phyloP scores from a whole-genome alignment of 2,888 invertebrate species.

The Drosophila neonasuta region DNA sequence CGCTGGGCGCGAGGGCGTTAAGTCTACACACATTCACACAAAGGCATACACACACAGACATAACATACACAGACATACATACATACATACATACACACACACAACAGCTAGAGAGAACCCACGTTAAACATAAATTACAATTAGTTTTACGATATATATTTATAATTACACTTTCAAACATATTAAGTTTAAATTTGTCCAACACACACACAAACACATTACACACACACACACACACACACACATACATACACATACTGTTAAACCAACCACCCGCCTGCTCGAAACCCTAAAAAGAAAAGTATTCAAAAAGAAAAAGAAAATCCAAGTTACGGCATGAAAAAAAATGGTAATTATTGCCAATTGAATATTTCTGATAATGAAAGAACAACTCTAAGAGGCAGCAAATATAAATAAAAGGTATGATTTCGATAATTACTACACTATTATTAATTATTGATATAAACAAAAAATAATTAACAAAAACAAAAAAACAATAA shows the following conservation, averaged over 20 bases:
- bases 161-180: conserved; percentile 35
- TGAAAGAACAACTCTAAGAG: conserved; percentile 37
- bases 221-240: conserved; percentile 28
- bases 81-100: conserved; percentile 20
- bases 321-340: conserved; percentile 38
- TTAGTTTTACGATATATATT: conserved; percentile 60
- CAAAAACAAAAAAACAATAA: conserved; percentile 16
- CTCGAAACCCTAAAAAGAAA: conserved; percentile 42
- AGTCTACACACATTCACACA: conserved; percentile 61
- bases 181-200: conserved; percentile 63
- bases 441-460: conserved; percentile 68
- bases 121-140: conserved; percentile 60
- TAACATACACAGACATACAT: conserved; percentile 24
- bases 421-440: conserved; percentile 72
- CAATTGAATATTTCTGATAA: conserved; percentile 42
- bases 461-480: conserved; percentile 29
- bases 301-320: conserved; percentile 25
- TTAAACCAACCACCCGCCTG: conserved; percentile 54
- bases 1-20: conserved; percentile 97
- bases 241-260: conserved; percentile 26
- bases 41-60: conserved; percentile 8
- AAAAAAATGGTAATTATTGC: conserved; percentile 45
- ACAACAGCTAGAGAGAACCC: conserved; percentile 50
- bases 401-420: conserved; percentile 55
- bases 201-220: conserved; percentile 28